Evolutionary conservation across 2,888 invertebrate genomes (phyloP), one percentile per base, ranked within the genome.

Genomic region (Osmoderma eremita): DNA sequence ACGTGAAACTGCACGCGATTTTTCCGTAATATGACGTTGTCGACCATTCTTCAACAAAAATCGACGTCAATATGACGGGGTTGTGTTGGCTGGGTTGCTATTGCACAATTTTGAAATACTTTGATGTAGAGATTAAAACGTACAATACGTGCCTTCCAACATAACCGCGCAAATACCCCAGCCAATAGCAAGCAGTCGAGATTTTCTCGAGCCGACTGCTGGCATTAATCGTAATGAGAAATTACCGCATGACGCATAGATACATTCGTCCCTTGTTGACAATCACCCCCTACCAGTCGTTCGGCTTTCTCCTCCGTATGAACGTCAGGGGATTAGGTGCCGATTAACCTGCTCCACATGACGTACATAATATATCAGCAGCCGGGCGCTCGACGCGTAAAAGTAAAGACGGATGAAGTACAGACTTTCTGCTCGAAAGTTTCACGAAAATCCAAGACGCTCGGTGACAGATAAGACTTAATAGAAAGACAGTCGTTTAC

Each of bases 391-490:
- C 17, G 18, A 18, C 17, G 48, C 10, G 15, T 41, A 56, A 56
- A 61, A 61, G 58, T 45, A 61, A 61, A 61, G 45, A 61, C 45
- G 45, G 45, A 45, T 36, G 54, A 20, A 61, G 45, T 45, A 45
- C 30, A 45, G 45, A 36, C 30, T 45, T 36, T 61, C 48, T n/a
- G 15, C 45, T 38, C 22, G 38, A 56, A 58, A 58, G 65, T 65
- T 65, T 65, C n/a, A 42, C 58, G 38, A 58, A 61, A 68, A 65
- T 68, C 62, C 68, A 68, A 68, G 68, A 61, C 68, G 61, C 65
- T 15, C 50, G 68, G 65, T 68, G 68, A 68, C 62, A 68, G 68
- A 68, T 68, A 68, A 65, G 68, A 63, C 65, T 68, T 68, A 65
- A 68, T 68, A 51, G 65, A 58, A 66, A 66, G 65, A 66, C 61